Percentiles rank a stretch among this genome's conserved stretches.
phyloP scores from a whole-genome alignment of 2,888 invertebrate species.

The Archips xylosteana region DNA sequence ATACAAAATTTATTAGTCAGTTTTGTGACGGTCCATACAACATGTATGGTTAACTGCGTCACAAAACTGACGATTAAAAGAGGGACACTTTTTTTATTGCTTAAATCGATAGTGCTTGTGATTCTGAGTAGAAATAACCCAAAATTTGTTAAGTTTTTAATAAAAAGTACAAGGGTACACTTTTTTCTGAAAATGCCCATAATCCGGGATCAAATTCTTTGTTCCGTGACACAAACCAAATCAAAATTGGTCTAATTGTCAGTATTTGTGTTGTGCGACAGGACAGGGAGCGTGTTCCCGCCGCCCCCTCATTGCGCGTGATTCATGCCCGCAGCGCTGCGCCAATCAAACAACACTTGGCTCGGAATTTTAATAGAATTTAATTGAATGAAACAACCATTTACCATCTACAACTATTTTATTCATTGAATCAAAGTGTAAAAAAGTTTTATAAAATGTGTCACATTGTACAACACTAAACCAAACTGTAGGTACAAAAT shows the following conservation, averaged over 20 bases:
- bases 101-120: no score
- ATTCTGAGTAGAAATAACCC: no score
- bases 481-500: conserved; percentile 56
- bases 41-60: no score
- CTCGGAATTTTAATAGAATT: conserved; percentile 79
- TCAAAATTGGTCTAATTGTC: not conserved
- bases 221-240: not conserved
- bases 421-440: conserved; percentile 72
- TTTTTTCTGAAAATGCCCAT: no score
- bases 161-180: no score
- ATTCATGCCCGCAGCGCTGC: conserved; percentile 56
- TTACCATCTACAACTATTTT: conserved; percentile 80
- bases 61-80: no score
- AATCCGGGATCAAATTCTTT: not conserved
- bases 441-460: conserved; percentile 77
- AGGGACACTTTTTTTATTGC: no score
- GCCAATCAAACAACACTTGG: conserved; percentile 74
- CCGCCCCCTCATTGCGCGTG: conserved; percentile 46
- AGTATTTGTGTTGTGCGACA: not conserved
- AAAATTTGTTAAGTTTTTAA: no score
- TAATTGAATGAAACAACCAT: conserved; percentile 80
- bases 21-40: no score
- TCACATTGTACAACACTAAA: conserved; percentile 52
- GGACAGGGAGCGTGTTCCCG: conserved; percentile 50
- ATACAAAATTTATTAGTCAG: no score